Conservation (phyloP, 2,113 vertebrate genomes). For the Falcunculus frontatus region DNA sequence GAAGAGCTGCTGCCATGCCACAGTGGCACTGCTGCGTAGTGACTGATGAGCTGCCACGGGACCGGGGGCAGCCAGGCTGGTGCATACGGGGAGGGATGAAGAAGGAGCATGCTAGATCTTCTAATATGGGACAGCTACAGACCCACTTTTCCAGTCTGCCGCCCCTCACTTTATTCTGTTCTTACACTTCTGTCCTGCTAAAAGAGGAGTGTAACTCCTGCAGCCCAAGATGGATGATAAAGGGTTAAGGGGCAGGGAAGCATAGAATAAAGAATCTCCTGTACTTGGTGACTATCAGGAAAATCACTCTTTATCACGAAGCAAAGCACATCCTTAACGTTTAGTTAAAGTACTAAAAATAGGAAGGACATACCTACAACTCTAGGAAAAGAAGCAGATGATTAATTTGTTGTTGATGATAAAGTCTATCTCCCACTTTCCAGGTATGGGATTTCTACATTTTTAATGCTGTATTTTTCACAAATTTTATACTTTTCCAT, state of each 20-base stretch:
- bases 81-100: neutral
- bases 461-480: neutral
- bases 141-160: neutral
- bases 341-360: neutral
- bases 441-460: neutral
- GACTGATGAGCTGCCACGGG: neutral
- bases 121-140: neutral
- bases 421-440: neutral
- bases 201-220: neutral
- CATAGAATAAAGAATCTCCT: neutral
- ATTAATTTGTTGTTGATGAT: neutral
- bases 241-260: neutral
- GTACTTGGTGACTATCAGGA: neutral
- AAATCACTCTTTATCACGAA: neutral
- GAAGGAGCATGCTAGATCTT: neutral
- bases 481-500: neutral
- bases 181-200: neutral
- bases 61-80: fast-evolving
- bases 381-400: neutral
- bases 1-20: neutral
- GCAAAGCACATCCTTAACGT: neutral
- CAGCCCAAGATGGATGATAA: neutral
- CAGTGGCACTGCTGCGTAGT: neutral
- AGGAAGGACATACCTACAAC: neutral
- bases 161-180: neutral